phyloP scores from a whole-genome alignment of 2,113 vertebrate species.

The Varanus salvator region DNA sequence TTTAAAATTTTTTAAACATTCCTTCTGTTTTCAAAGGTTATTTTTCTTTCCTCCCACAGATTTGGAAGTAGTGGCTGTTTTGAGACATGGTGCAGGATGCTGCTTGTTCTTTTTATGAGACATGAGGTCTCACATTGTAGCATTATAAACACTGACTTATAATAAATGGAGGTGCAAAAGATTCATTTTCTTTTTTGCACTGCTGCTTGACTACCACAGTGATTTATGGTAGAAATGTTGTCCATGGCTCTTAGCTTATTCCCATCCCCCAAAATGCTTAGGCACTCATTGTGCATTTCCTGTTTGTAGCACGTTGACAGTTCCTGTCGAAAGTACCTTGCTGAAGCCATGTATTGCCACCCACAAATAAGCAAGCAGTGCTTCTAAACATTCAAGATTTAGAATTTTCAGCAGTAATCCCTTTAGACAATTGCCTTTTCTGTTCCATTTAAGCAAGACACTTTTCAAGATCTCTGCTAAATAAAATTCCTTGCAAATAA shows the following conservation, averaged over 20 bases:
- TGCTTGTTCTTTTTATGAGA: constrained; percentile 18
- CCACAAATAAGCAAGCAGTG: constrained; percentile 25
- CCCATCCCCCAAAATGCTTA: constrained; percentile 8
- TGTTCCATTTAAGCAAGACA: background rate
- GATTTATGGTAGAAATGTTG: background rate
- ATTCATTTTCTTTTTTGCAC: background rate
- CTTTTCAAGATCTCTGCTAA: background rate
- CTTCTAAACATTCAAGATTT: constrained; percentile 4
- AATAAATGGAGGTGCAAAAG: constrained; percentile 6
- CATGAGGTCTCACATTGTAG: constrained; percentile 5
- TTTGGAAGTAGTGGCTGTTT: constrained; percentile 34
- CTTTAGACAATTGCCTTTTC: background rate
- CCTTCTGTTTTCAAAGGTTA: constrained; percentile 35
- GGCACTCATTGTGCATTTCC: constrained; percentile 31
- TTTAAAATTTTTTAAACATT: background rate
- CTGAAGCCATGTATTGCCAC: constrained; percentile 36
- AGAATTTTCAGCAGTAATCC: background rate
- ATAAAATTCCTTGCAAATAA: constrained; percentile 20
- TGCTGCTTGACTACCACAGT: background rate
- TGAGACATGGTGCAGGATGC: constrained; percentile 9
- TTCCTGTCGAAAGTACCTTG: constrained; percentile 37
- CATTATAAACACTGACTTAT: background rate
- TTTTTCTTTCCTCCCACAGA: constrained; percentile 37
- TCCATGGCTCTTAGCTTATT: constrained; percentile 19
- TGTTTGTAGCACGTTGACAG: constrained; percentile 49